Conservation (phyloP, 2,888 invertebrate species). For the Chromoteleia sp. region DNA sequence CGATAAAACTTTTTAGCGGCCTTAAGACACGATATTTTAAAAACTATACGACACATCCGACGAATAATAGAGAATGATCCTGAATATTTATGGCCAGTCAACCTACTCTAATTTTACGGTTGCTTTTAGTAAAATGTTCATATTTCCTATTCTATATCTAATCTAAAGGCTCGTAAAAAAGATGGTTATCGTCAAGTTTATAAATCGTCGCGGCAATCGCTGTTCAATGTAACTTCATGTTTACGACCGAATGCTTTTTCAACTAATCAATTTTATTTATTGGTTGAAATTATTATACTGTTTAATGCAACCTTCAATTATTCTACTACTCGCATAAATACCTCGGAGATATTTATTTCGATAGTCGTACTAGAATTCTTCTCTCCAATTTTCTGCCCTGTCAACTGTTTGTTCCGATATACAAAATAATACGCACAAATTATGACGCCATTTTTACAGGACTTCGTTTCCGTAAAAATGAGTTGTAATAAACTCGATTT, state of each 20-base stretch:
- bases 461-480: no score
- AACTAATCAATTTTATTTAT: conserved; percentile 1
- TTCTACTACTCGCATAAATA: no score
- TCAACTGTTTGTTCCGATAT: no score
- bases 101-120: conserved; percentile 22
- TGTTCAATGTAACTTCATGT: neutral
- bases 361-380: no score
- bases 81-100: conserved; percentile 26
- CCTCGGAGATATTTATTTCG: no score
- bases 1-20: neutral
- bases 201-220: conserved; percentile 1
- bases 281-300: neutral
- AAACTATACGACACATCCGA: neutral
- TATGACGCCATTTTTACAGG: no score
- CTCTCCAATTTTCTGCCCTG: no score
- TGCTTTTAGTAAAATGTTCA: conserved; percentile 1
- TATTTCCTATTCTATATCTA: conserved; percentile 19
- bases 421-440: no score
- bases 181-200: conserved; percentile 28
- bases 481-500: no score
- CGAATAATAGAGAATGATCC: conserved; percentile 2
- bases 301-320: neutral
- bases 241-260: neutral
- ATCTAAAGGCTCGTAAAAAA: conserved; percentile 29
- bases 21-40: neutral